Evolutionary conservation across 2,797 vertebrate species (phyloP), one percentile per base, ranked within the genome.

Genomic region (Pseudochirops corinnae): DNA sequence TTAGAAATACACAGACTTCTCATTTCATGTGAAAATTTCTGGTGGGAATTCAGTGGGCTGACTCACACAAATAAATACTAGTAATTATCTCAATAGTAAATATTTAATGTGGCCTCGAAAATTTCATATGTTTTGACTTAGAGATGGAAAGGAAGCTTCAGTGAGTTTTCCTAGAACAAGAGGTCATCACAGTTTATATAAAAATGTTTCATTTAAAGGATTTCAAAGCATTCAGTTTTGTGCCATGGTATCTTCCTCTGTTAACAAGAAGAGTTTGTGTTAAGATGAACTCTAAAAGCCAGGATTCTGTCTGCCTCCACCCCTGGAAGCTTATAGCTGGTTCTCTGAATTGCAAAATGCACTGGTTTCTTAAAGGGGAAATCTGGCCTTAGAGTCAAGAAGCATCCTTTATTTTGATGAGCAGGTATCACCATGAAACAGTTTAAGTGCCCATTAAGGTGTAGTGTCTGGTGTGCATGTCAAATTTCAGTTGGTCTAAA

Each of bases 401-500:
- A 93, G 55, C 13, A 53, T 92, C 91, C 94, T 95, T 90, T 58
- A 56, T 18, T 91, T 96, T 95, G 94, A 95, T 93, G 50, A 96
- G 4, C 56, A 95, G 90, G 94, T 93, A 91, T 90, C 93, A 92
- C 31, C 92, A 93, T 91, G 52, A 2, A 92, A 91, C 91, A 96
- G 56, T 56, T 94, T 90, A 82, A 46, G 46, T 92, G 95, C 94
- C 91, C 62, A 94, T 92, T 53, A 46, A 93, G 90, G 82, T 55
- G 14, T 46, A 16, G 28, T 60, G 4, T 60, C 95, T 92, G 52
- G 10, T n/a, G 13, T 39, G 24, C 6, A 18, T 62, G 91, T 60
- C 93, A 92, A 94, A 92, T 95, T 94, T 93, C 95, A 92, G 82
- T 91, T 96, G 57, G 56, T 74, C 96, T 96, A 93, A 92, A 92